Evolutionary conservation across 1,140 invertebrate genomes (phyloP).

Genomic region (Ericerus pela): DNA sequence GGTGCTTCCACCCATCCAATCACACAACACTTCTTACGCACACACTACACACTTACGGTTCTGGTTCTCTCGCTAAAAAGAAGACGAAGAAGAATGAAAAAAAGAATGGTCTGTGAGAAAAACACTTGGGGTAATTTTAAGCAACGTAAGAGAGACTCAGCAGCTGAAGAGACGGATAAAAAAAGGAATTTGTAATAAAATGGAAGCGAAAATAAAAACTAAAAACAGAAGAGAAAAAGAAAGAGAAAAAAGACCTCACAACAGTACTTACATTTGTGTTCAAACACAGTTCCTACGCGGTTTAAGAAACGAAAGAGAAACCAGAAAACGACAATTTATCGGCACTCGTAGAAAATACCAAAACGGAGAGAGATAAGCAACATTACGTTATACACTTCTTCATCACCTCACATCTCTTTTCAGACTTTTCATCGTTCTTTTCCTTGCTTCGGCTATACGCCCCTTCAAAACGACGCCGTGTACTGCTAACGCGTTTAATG

Average conservation of each 20-base stretch:
- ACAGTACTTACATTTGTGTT: slow-evolving; percentile 10
- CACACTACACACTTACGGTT: too few species aligned
- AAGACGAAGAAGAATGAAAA: too few species aligned
- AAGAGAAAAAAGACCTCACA: slow-evolving; percentile 6
- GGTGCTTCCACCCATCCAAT: too few species aligned
- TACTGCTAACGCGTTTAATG: too few species aligned
- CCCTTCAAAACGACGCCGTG: neutral
- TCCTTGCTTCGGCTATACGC: slow-evolving; percentile 1
- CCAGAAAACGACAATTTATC: slow-evolving; percentile 8
- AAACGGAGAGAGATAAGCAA: slow-evolving; percentile 8
- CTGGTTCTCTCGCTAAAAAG: too few species aligned
- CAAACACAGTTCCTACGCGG: slow-evolving; percentile 6
- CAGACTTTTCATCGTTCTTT: slow-evolving; percentile 10
- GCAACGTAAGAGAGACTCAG: too few species aligned
- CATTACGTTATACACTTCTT: slow-evolving; percentile 7
- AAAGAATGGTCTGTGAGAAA: too few species aligned
- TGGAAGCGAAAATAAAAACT: slow-evolving; percentile 8
- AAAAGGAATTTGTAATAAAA: slow-evolving; percentile 10
- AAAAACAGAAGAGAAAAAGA: too few species aligned
- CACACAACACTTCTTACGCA: too few species aligned
- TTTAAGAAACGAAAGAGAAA: slow-evolving; percentile 11
- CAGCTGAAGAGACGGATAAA: slow-evolving; percentile 6
- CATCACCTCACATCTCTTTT: slow-evolving; percentile 8
- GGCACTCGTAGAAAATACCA: slow-evolving; percentile 10
- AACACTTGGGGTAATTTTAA: too few species aligned